Percentiles rank a stretch among this genome's conserved stretches.
Conservation (phyloP, 2,113 vertebrate genomes). For the Anguilla rostrata region DNA sequence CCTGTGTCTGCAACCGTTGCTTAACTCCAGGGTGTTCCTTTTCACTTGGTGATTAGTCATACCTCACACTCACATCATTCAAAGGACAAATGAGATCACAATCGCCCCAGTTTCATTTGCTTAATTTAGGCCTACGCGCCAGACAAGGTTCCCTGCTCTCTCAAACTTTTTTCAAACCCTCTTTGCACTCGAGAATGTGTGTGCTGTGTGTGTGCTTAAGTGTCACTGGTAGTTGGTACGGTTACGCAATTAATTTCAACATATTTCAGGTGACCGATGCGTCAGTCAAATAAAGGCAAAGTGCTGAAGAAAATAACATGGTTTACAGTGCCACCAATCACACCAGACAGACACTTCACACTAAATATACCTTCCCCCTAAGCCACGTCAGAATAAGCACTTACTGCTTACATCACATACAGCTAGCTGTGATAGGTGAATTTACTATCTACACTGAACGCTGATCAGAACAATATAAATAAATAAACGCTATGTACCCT, state of each 20-base stretch:
- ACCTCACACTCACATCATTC: slow-evolving; percentile 36
- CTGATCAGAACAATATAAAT: too few relatives aligned
- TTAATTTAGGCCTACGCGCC: slow-evolving; percentile 5
- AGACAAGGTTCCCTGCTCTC: slow-evolving; percentile 25
- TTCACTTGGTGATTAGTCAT: slow-evolving; percentile 35
- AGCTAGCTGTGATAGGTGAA: neutral
- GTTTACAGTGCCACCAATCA: neutral
- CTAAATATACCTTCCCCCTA: too few relatives aligned
- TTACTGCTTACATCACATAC: neutral
- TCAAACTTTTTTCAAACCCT: slow-evolving; percentile 7
- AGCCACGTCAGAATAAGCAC: neutral
- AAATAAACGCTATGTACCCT: too few relatives aligned
- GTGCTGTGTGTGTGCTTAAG: slow-evolving; percentile 11
- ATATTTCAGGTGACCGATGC: neutral
- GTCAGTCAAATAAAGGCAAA: neutral
- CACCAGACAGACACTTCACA: neutral
- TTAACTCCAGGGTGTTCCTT: slow-evolving; percentile 9
- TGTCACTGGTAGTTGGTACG: neutral
- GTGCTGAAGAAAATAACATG: neutral
- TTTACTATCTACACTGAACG: too few relatives aligned
- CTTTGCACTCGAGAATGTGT: slow-evolving; percentile 14
- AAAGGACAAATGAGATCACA: slow-evolving; percentile 23
- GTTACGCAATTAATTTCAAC: neutral
- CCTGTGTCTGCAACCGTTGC: neutral
- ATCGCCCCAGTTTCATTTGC: neutral